Base-by-base conservation (phyloP, 2,888 invertebrate species). In the Seira sanloemensis region DNA sequence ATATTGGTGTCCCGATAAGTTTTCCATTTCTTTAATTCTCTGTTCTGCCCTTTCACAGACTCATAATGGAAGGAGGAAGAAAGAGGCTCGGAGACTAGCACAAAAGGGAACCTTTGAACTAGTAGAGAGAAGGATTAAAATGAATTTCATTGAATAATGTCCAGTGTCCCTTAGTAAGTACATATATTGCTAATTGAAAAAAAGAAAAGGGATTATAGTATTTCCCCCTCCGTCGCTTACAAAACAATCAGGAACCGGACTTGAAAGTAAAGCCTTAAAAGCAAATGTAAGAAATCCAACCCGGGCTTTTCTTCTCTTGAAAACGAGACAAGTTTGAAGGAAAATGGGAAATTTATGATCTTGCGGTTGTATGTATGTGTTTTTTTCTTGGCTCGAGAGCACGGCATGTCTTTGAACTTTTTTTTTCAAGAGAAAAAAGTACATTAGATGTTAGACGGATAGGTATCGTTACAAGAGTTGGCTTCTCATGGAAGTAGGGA, bases 311-410 rank as follows among this genome's bases (percentile, higher is more conserved):
- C 18, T 19, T 66, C 23, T 24, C 23, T 21, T 66, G 27, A 5
- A 66, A 66, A 66, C 4, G 16, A 23, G 68, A 7, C 26, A 16
- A 27, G 9, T 19, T 37, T 26, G n/a, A 72, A 18, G 12, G 54
- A 21, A 58, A 58, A 58, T 58, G 46, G 25, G 24, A 78, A 71
- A 78, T 78, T 78, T 78, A 78, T 78, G 78, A 65, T 54, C 72
- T 27, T 78, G 78, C 72, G 78, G 78, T 58, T 77, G 50, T 50
- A 50, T n/a, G n/a, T n/a, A n/a, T n/a, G n/a, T n/a, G n/a, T n/a
- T n/a, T 77, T 77, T 66, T 65, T 18, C 16, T 74, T 27, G 46
- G 25, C 77, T 66, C 68, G 58, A 12, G 37, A 37, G 37, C 4
- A 37, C 12, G n/a, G 37, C 37, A 7, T 37, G 37, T 37, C 37